Percentiles rank a stretch among this genome's conserved stretches.
These are phyloP conservation scores for Trichomycterus rosablanca DNA, from an alignment of 2,113 vertebrate species.

Conservation along the genomic window DNA sequence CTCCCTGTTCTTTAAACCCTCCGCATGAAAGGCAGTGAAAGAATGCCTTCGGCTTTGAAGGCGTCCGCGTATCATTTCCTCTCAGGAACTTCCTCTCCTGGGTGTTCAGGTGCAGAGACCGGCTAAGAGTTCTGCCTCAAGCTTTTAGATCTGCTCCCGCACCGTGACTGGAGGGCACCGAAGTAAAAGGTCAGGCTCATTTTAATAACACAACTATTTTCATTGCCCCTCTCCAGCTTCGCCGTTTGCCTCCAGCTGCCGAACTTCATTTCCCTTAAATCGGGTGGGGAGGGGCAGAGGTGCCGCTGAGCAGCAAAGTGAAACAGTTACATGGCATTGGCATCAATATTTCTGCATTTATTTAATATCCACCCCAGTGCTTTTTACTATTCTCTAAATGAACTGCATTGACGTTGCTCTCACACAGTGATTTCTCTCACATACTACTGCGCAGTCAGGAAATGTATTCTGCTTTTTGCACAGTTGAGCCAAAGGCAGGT, in stretches of 20 bases:
- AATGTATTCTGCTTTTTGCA: constrained; percentile 29
- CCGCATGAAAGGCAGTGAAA: constrained; percentile 52
- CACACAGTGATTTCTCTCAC: constrained; percentile 45
- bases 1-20: constrained; percentile 55
- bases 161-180: constrained; percentile 30
- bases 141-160: constrained; percentile 6
- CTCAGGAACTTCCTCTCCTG: constrained; percentile 30
- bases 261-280: constrained; percentile 44
- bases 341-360: constrained; percentile 56
- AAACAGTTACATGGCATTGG: constrained; percentile 49
- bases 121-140: constrained; percentile 7
- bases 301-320: constrained; percentile 40
- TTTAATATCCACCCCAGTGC: constrained; percentile 54
- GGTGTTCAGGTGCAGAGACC: constrained; percentile 6
- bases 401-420: constrained; percentile 46
- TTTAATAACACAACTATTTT: constrained; percentile 64
- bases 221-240: constrained; percentile 52
- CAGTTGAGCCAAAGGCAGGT: constrained; percentile 45
- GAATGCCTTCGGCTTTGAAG: constrained; percentile 39
- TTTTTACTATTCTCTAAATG: constrained; percentile 45
- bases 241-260: constrained; percentile 53
- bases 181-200: constrained; percentile 54
- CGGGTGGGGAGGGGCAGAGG: constrained; percentile 39
- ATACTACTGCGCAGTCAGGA: constrained; percentile 45
- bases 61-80: constrained; percentile 30